Evolutionary conservation across 2,888 invertebrate species (phyloP).

Genomic region (Nebria salina): DNA sequence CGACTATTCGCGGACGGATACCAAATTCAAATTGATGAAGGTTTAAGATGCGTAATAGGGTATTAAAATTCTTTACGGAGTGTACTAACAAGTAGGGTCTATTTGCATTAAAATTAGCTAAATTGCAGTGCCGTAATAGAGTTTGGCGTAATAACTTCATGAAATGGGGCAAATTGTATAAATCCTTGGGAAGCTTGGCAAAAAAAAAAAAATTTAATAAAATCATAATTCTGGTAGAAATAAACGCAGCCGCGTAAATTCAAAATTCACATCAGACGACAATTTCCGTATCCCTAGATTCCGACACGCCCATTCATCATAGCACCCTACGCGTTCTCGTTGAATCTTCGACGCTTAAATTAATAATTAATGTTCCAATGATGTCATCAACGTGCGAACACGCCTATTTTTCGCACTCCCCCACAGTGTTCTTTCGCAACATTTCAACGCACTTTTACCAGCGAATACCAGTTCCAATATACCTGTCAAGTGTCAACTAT

Average conservation of each 20-base stretch:
- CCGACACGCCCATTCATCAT: conserved; percentile 9
- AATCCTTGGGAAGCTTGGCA: neutral
- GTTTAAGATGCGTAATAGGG: too few relatives aligned
- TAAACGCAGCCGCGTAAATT: conserved; percentile 6
- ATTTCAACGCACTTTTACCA: neutral
- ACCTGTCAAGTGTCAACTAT: conserved; percentile 16
- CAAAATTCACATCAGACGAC: neutral
- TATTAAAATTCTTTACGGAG: too few relatives aligned
- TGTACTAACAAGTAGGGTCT: neutral
- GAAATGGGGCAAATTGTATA: neutral
- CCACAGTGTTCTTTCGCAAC: neutral
- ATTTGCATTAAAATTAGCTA: neutral
- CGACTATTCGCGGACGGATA: too few relatives aligned
- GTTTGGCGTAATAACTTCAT: neutral
- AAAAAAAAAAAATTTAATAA: neutral
- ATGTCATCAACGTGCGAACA: conserved; percentile 46
- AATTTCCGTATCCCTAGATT: neutral
- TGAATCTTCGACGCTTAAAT: conserved; percentile 39
- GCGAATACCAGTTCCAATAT: conserved; percentile 17
- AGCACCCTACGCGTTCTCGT: neutral
- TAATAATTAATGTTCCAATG: conserved; percentile 49
- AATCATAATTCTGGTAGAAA: neutral
- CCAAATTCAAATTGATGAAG: too few relatives aligned
- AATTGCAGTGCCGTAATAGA: neutral
- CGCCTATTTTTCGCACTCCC: conserved; percentile 11